Evolutionary conservation across 2,888 invertebrate species (phyloP).

Genomic region (Drosophila ezoana): DNA sequence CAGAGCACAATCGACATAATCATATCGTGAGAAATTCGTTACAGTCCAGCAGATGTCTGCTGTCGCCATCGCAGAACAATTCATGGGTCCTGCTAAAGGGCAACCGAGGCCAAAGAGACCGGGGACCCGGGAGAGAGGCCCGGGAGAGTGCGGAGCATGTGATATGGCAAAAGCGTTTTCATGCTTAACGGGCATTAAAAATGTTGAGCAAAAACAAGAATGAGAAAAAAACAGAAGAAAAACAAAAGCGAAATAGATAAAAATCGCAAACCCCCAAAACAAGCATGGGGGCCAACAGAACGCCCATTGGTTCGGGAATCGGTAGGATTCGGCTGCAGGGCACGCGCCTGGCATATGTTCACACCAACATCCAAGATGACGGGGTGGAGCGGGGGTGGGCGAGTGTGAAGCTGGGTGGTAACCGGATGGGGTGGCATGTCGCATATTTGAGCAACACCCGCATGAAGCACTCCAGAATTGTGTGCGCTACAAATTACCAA

Average conservation of each 20-base stretch:
- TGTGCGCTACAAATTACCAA: constrained; percentile 68
- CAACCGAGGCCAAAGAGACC: constrained; percentile 53
- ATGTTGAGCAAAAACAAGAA: constrained; percentile 67
- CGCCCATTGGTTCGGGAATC: constrained; percentile 40
- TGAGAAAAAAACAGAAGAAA: constrained; percentile 5
- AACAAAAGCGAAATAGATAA: constrained; percentile 56
- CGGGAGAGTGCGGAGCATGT: constrained; percentile 17
- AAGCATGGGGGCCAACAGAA: constrained; percentile 16
- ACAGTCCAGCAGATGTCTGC: constrained; percentile 79
- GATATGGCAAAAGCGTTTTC: constrained; percentile 73
- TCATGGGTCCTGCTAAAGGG: constrained; percentile 64
- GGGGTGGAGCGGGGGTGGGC: constrained; percentile 1
- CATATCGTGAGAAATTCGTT: constrained; percentile 85
- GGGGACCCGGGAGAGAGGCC: too few relatives aligned
- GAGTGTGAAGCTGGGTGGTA: constrained; percentile 52
- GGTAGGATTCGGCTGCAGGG: constrained; percentile 14
- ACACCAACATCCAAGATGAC: constrained; percentile 78
- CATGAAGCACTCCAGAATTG: constrained; percentile 72
- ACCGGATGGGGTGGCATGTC: constrained; percentile 32
- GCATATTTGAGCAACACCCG: constrained; percentile 76
- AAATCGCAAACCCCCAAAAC: constrained; percentile 61
- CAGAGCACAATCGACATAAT: constrained; percentile 81
- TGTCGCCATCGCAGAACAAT: constrained; percentile 46
- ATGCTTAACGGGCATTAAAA: constrained; percentile 80
- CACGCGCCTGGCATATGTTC: constrained; percentile 84